These are phyloP conservation scores for Zoanthus solanderi DNA, from an alignment of 92 coral and sea anemone species.

Conservation along the genomic window DNA sequence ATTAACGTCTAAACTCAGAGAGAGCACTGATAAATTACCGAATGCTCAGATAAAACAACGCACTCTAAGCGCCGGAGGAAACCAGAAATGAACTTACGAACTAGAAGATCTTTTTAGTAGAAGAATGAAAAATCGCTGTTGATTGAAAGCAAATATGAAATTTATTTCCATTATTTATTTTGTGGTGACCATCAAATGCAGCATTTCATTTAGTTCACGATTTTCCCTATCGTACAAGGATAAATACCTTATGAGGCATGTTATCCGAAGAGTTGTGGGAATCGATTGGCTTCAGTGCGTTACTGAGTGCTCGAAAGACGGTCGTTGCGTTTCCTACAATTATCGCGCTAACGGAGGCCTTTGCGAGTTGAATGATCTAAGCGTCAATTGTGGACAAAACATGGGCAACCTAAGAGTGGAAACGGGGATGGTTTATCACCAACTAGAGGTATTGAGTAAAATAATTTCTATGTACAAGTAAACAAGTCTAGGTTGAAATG, in stretches of 20 bases:
- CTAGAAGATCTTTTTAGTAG: background rate
- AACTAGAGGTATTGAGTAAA: background rate
- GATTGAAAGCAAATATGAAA: background rate
- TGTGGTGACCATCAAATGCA: background rate
- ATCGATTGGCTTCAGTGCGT: constrained; percentile 13
- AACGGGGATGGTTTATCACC: background rate
- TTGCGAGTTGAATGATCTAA: constrained; percentile 21
- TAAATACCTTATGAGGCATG: constrained; percentile 6
- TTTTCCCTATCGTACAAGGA: background rate
- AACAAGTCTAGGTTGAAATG: background rate
- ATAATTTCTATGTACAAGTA: background rate
- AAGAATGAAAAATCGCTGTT: background rate
- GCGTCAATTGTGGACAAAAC: background rate
- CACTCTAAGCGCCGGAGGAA: background rate
- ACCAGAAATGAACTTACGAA: background rate
- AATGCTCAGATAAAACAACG: background rate
- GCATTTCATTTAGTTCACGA: background rate
- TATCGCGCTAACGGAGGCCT: background rate
- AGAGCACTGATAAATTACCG: background rate
- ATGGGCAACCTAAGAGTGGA: background rate
- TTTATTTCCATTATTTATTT: background rate
- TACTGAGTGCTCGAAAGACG: background rate
- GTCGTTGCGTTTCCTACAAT: constrained; percentile 9
- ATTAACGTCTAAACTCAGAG: background rate
- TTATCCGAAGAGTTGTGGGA: background rate